Percentiles rank a stretch among this genome's conserved stretches.
Conservation (phyloP, 2,888 invertebrate genomes). For the Rotaria socialis region DNA sequence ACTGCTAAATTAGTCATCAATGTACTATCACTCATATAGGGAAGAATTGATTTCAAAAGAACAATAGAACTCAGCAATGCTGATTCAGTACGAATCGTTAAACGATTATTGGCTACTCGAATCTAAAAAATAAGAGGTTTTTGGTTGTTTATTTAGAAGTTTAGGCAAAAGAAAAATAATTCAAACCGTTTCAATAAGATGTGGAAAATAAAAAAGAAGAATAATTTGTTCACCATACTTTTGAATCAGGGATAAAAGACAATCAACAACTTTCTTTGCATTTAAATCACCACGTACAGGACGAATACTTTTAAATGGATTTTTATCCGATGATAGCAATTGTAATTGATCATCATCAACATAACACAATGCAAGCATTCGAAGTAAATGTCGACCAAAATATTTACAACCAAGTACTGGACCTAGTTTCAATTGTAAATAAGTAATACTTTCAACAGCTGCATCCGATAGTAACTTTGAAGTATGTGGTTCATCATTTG, state of each 20-base stretch:
- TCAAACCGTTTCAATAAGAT: conserved; percentile 56
- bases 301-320: conserved; percentile 43
- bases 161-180: too few relatives aligned
- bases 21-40: conserved; percentile 75
- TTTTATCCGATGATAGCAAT: conserved; percentile 40
- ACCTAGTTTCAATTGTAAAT: conserved; percentile 85
- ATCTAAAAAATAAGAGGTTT: not conserved
- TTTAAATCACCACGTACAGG: conserved; percentile 70
- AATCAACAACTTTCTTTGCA: conserved; percentile 80
- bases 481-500: not conserved
- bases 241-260: conserved; percentile 77
- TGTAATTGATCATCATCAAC: conserved; percentile 63
- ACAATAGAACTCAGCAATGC: conserved; percentile 79
- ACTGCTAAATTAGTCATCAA: conserved; percentile 82
- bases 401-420: conserved; percentile 86
- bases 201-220: conserved; percentile 56
- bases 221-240: conserved; percentile 59
- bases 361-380: conserved; percentile 89
- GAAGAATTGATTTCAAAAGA: conserved; percentile 73
- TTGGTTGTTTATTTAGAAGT: not conserved
- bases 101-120: conserved; percentile 56
- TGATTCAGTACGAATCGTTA: conserved; percentile 79
- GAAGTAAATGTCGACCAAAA: conserved; percentile 80
- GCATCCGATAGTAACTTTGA: conserved; percentile 51
- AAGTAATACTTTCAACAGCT: conserved; percentile 64